Evolutionary conservation across 2,113 vertebrate species (phyloP).

Genomic region (Lagopus muta): DNA sequence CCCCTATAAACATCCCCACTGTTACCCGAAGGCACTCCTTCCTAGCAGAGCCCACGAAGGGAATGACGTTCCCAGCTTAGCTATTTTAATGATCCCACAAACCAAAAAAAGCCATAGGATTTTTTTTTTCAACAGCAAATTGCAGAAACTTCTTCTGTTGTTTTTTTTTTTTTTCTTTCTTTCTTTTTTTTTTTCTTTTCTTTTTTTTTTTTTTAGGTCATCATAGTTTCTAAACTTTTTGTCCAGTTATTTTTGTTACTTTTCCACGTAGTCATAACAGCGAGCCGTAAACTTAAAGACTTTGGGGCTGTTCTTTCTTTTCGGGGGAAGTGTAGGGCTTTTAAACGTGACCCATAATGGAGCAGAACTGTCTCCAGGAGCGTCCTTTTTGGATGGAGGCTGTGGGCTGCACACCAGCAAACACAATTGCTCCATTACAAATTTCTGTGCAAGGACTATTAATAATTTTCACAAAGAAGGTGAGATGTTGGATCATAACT

Average conservation of each 20-base stretch:
- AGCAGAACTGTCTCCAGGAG: background rate
- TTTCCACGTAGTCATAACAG: background rate
- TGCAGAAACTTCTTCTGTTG: background rate
- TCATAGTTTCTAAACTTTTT: background rate
- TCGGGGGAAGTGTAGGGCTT: background rate
- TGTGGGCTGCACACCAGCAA: background rate
- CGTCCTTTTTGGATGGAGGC: background rate
- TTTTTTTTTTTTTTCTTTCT: background rate
- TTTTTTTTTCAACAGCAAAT: conserved; percentile 39
- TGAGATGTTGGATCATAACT: background rate
- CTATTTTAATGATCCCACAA: conserved; percentile 71
- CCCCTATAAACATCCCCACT: background rate
- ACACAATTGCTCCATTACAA: accelerated
- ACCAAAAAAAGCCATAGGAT: conserved; percentile 38
- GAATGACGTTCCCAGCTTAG: conserved; percentile 45
- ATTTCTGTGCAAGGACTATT: background rate
- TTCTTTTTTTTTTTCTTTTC: background rate
- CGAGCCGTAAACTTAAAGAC: background rate
- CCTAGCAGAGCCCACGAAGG: conserved; percentile 41
- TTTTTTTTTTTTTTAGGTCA: too few relatives aligned
- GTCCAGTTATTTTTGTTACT: background rate
- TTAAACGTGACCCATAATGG: background rate
- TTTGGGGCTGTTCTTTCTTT: background rate
- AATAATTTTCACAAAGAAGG: background rate
- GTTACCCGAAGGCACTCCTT: conserved; percentile 47